Base-by-base conservation (phyloP, 2,888 invertebrate genomes). In the Anthrax anthrax region DNA sequence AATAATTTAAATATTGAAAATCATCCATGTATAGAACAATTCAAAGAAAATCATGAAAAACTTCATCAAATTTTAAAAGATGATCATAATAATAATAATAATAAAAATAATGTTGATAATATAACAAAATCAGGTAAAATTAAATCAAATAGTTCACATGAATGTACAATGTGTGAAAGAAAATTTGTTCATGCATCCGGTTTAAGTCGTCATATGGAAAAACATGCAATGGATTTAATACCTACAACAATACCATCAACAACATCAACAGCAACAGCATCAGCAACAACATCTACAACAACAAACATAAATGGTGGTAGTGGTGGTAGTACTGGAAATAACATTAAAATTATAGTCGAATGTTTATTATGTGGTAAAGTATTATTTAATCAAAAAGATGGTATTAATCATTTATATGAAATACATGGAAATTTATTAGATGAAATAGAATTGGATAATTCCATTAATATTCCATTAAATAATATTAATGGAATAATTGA, bases 121-220 rank as follows among this genome's bases (percentile, higher is more conserved):
- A 44, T 18, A 13, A 38, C 18, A 6, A 48, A 42, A 37, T 47
- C 50, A 1, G 23, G 23, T 6, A 23, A 4, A 23, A 8, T 23
- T 62, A 54, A 60, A 27, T 48, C 44, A 9, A 61, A 63, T 43
- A 63, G 62, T 0, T 60, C 62, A 3, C 61, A 65, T 51, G 65
- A 66, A 51, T 69, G 68, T 46, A 60, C 55, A 9, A 56, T 67
- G 36, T 69, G 68, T 38, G 64, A 65, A 29, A 60, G 68, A 2
- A 65, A 65, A 49, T 69, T 69, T 52, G 69, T 69, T 0, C 67
- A 68, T 50, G 60, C 62, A 14, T 64, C 69, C 0, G 67, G 68
- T 1, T 44, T 69, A 17, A 53, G 57, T 23, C 61, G 68, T 8
- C 68, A 69, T 51, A 65, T 66, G 64, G 68, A 67, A 46, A 67